These are phyloP conservation scores for Alligator mississippiensis DNA, from an alignment of 2,113 vertebrate species.

Conservation along the genomic window DNA sequence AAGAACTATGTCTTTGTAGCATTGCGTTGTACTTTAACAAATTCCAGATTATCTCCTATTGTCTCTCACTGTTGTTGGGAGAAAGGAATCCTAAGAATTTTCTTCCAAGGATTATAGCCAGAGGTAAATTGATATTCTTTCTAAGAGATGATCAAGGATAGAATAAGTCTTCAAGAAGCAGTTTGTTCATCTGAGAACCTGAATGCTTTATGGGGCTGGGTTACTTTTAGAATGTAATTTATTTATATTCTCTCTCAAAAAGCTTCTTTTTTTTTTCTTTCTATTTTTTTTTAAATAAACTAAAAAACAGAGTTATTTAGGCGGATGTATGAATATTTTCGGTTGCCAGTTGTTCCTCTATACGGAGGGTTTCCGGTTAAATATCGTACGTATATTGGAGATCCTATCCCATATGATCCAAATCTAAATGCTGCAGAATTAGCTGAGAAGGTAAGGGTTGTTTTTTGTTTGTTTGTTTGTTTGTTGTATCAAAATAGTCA, in stretches of 20 bases:
- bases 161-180: not conserved
- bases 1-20: no score
- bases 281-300: not conserved
- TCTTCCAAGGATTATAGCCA: not conserved
- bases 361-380: slow-evolving; percentile 98
- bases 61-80: not conserved
- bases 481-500: not conserved
- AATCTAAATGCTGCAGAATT: slow-evolving; percentile 87
- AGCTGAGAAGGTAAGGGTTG: slow-evolving; percentile 87
- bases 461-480: not conserved
- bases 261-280: not conserved
- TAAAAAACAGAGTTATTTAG: slow-evolving; percentile 82
- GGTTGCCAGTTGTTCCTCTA: slow-evolving; percentile 88
- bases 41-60: no score
- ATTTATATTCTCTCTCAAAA: not conserved
- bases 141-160: not conserved
- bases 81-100: not conserved
- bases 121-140: not conserved
- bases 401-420: slow-evolving; percentile 95
- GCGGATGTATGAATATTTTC: slow-evolving; percentile 89
- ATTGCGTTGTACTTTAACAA: no score
- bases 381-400: slow-evolving; percentile 92
- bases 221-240: not conserved
- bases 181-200: not conserved
- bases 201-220: not conserved